Evolutionary conservation across 2,113 vertebrate genomes (phyloP).

Genomic region (Microcebus lehilahytsara): DNA sequence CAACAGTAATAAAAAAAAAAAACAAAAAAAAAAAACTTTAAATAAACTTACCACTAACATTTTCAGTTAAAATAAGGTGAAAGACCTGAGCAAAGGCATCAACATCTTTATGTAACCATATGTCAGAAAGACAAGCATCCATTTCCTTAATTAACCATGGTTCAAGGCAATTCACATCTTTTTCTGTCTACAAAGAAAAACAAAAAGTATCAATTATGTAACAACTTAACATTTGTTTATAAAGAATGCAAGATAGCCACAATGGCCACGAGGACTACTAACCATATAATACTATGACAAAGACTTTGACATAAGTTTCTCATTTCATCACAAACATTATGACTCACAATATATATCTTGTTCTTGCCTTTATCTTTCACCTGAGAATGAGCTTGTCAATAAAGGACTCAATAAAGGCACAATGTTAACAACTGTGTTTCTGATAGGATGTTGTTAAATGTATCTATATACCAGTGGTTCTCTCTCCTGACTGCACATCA

Average conservation of each 20-base stretch:
- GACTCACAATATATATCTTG: neutral
- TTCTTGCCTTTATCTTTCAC: slow-evolving; percentile 27
- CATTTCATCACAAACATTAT: slow-evolving; percentile 28
- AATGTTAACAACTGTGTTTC: neutral
- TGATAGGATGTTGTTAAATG: neutral
- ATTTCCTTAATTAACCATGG: slow-evolving; percentile 93
- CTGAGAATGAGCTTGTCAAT: slow-evolving; percentile 18
- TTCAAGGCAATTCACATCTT: slow-evolving; percentile 87
- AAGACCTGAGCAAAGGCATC: slow-evolving; percentile 93
- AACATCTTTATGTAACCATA: slow-evolving; percentile 91
- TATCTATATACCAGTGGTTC: neutral
- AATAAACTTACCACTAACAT: slow-evolving; percentile 90
- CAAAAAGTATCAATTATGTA: slow-evolving; percentile 46
- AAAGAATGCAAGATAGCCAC: slow-evolving; percentile 3
- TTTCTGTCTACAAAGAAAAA: slow-evolving; percentile 84
- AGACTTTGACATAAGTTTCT: neutral
- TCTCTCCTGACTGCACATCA: neutral
- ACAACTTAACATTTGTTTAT: neutral
- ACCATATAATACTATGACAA: neutral
- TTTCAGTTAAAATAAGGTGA: slow-evolving; percentile 94
- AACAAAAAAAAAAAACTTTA: neutral
- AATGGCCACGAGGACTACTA: neutral
- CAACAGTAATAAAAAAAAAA: neutral
- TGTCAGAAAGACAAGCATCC: slow-evolving; percentile 93
- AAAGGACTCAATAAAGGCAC: neutral